Conservation (phyloP, 53 echinoderm and acorn worm species). For the Henricia sp. region DNA sequence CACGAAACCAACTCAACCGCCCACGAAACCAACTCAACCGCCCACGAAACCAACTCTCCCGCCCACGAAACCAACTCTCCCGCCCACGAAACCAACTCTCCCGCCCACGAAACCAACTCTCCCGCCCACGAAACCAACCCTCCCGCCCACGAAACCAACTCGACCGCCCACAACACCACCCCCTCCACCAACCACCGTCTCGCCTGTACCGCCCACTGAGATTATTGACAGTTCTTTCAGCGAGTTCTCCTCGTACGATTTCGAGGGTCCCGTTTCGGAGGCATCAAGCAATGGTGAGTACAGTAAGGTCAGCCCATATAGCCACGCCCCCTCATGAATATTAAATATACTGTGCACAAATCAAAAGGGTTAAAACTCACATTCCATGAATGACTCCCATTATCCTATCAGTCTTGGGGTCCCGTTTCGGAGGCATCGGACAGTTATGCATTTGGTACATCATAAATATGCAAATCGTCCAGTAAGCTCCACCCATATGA, state of each 20-base stretch:
- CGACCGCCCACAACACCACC: not conserved
- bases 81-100: not conserved
- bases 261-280: constrained; percentile 7
- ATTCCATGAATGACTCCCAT: not conserved
- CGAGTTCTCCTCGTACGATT: constrained; percentile 6
- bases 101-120: not conserved
- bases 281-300: constrained; percentile 24
- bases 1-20: not conserved
- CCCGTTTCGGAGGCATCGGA: not conserved
- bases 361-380: not conserved
- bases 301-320: too few species aligned
- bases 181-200: not conserved
- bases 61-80: not conserved
- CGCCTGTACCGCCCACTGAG: not conserved
- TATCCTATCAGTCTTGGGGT: not conserved
- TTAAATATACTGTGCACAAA: not conserved
- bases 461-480: not conserved
- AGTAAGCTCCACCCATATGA: not conserved
- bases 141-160: not conserved
- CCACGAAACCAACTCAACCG: not conserved
- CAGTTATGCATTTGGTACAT: not conserved
- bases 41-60: not conserved
- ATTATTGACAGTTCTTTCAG: constrained; percentile 27
- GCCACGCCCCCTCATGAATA: not conserved
- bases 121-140: not conserved